Conservation (phyloP, 1,140 invertebrate species). For the Ceratosolen solmsi region DNA sequence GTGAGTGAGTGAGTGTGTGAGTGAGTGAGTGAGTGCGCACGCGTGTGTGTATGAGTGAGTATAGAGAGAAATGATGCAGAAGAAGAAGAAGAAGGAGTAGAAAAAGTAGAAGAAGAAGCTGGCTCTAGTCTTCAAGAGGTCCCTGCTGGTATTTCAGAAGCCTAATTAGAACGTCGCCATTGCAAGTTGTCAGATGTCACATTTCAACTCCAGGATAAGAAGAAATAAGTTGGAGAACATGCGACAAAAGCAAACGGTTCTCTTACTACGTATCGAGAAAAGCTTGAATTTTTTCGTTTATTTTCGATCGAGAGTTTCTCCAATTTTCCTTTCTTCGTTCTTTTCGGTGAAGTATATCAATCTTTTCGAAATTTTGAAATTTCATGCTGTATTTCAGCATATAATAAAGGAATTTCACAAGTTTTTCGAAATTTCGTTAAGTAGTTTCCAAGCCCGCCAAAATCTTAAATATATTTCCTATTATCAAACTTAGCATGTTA, state of each 20-base stretch:
- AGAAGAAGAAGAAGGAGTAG: background rate
- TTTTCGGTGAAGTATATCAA: background rate
- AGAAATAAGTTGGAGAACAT: slow-evolving; percentile 4
- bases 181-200: background rate
- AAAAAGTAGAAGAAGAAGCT: slow-evolving; percentile 5
- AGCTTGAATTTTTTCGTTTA: background rate
- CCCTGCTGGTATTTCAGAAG: slow-evolving; percentile 8
- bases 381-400: background rate
- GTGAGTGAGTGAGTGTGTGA: background rate
- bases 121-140: slow-evolving; percentile 37
- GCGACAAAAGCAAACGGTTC: background rate
- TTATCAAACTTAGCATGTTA: background rate
- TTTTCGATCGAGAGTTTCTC: background rate
- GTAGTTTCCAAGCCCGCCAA: background rate
- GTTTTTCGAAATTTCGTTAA: background rate
- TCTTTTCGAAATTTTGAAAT: background rate
- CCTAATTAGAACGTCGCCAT: slow-evolving; percentile 44
- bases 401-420: slow-evolving; percentile 1
- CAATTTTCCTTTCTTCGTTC: background rate
- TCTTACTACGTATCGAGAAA: background rate
- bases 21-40: background rate
- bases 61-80: too few relatives aligned
- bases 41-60: background rate
- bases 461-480: background rate
- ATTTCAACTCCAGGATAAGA: background rate